Base-by-base conservation (phyloP, 2,113 vertebrate genomes). In the Megaleporinus macrocephalus region DNA sequence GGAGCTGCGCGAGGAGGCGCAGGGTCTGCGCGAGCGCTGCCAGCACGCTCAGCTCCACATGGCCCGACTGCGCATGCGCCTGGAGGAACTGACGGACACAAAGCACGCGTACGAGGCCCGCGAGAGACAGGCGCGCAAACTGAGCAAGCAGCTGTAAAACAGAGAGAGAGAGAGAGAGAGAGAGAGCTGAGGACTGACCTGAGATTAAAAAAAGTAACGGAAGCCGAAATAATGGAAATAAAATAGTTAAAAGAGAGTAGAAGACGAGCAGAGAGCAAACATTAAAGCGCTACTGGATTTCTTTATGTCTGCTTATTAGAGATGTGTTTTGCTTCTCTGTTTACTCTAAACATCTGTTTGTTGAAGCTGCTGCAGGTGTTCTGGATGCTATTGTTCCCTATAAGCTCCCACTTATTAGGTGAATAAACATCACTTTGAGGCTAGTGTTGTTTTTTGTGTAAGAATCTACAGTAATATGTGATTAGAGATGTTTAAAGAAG, bases 41-140 rank as follows among this genome's bases (percentile, higher is more conserved):
- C 88, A 93, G 88, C 69, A 86, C 72, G 69, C 90, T 0, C 93
- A 92, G 83, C 89, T 92, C 2, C 89, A 93, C 86, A 93, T 92
- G 90, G 91, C 84, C 5, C 82, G 55, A 0, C 91, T 93, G 73
- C 86, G 89, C 59, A 83, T 79, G 41, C 91, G 87, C 71, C 89
- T 92, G 85, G 90, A 90, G 0, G 89, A 91, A 78, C 89, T 94
- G 27, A 51, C 89, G 78, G 88, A 91, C 0, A 91, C 88, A 66
- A 93, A 93, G 36, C 49, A 84, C 0, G 87, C 91, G 33, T 88
- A 90, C 20, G 92, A 93, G 41, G 89, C 90, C 3, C 81, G 79
- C 29, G 92, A 93, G 88, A 90, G 90, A 84, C 90, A 91, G 83
- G 81, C 86, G 0, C 81, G 89, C 7, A 92, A 92, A 80, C 90